These are phyloP conservation scores for Tylochromis polylepis DNA, from an alignment of 2,113 vertebrate genomes.

Conservation along the genomic window DNA sequence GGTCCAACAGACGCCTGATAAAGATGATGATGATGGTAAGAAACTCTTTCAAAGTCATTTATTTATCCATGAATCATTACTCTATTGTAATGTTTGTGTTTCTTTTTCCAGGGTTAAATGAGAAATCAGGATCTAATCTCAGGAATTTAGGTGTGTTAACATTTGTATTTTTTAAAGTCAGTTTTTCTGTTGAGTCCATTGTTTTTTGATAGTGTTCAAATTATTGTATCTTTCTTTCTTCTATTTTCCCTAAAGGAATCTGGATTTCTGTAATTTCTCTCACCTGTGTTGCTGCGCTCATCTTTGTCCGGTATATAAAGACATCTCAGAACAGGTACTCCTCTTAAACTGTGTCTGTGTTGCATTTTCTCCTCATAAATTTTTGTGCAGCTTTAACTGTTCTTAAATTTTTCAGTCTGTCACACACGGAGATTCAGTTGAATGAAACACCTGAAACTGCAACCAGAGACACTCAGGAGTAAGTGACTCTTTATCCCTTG, in stretches of 20 bases:
- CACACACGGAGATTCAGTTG: accelerated
- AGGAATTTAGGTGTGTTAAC: background rate
- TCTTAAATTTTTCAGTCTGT: background rate
- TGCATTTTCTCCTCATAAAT: background rate
- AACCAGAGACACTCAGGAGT: accelerated
- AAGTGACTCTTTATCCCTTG: background rate
- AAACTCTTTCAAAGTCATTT: background rate
- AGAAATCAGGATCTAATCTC: background rate
- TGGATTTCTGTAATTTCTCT: accelerated
- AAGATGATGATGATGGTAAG: background rate
- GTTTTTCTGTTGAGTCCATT: background rate
- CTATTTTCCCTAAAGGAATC: accelerated
- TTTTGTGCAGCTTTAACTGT: background rate
- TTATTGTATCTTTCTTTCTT: background rate
- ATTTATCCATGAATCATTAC: background rate
- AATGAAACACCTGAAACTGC: background rate
- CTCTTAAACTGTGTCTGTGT: background rate
- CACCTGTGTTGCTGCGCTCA: accelerated
- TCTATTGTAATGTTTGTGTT: background rate
- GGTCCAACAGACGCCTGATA: too few species aligned
- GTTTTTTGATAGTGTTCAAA: background rate
- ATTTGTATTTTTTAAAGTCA: background rate
- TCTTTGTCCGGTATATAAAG: accelerated
- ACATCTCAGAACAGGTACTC: background rate
- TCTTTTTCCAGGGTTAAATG: background rate